Conservation (phyloP, 2,113 vertebrate genomes). For the Zosterops hypoxanthus region DNA sequence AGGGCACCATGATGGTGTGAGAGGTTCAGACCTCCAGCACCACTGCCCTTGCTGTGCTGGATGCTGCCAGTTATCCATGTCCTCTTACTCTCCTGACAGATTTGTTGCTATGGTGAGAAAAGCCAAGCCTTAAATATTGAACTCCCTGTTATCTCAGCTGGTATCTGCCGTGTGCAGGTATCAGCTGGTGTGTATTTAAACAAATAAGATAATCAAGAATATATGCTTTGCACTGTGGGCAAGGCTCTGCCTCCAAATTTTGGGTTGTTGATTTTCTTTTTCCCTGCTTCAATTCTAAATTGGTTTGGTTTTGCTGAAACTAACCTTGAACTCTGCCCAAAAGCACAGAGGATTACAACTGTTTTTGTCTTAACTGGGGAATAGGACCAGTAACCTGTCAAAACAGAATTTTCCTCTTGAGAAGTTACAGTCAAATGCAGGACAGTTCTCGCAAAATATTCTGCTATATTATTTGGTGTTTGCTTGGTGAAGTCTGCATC, state of each 20-base stretch:
- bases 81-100: background rate
- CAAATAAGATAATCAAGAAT: background rate
- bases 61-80: background rate
- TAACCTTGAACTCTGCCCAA: background rate
- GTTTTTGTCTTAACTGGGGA: background rate
- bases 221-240: background rate
- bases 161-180: background rate
- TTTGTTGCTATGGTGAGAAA: background rate
- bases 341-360: background rate
- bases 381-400: background rate
- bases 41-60: background rate
- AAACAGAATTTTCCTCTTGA: background rate
- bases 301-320: background rate
- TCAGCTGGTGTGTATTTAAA: background rate
- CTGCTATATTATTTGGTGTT: background rate
- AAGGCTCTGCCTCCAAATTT: background rate
- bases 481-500: background rate
- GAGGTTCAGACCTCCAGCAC: background rate
- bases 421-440: background rate
- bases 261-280: background rate
- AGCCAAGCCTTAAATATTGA: background rate
- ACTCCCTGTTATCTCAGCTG: background rate
- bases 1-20: accelerated
- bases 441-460: background rate
- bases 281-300: background rate